Conservation (phyloP, 2,113 vertebrate species). For the Psittacus erithacus region DNA sequence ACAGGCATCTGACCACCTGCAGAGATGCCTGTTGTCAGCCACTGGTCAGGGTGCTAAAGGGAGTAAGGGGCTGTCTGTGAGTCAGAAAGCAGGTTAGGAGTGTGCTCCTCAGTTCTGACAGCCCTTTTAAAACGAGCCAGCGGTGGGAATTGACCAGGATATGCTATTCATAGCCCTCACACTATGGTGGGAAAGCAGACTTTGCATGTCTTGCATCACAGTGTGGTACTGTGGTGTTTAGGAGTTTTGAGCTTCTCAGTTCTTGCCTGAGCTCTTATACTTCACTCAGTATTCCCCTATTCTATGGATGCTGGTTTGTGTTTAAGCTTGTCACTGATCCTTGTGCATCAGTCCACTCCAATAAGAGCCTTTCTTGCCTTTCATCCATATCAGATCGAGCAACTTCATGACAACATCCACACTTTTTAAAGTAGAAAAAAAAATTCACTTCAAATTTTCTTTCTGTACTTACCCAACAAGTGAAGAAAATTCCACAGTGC, state of each 20-base stretch:
- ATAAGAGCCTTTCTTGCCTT: not conserved
- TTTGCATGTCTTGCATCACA: not conserved
- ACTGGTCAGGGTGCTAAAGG: not conserved
- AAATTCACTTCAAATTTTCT: not conserved
- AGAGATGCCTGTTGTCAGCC: not conserved
- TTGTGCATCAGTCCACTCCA: not conserved
- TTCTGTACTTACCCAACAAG: not conserved
- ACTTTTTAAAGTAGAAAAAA: not conserved
- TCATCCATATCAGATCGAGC: not conserved
- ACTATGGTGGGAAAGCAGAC: not conserved
- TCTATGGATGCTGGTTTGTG: not conserved
- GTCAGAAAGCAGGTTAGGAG: not conserved
- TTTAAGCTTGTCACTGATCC: not conserved
- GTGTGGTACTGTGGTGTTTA: not conserved
- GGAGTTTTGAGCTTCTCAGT: not conserved
- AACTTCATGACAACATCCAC: not conserved
- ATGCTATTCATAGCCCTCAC: not conserved
- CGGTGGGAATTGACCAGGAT: not conserved
- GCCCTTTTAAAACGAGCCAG: not conserved
- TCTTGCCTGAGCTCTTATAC: not conserved
- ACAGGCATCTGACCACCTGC: not conserved
- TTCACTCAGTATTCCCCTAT: not conserved
- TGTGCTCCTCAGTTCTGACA: not conserved
- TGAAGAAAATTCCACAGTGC: not conserved
- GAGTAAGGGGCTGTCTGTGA: not conserved